Conservation (phyloP, 2,888 invertebrate genomes). For the Eupithecia vulgata region DNA sequence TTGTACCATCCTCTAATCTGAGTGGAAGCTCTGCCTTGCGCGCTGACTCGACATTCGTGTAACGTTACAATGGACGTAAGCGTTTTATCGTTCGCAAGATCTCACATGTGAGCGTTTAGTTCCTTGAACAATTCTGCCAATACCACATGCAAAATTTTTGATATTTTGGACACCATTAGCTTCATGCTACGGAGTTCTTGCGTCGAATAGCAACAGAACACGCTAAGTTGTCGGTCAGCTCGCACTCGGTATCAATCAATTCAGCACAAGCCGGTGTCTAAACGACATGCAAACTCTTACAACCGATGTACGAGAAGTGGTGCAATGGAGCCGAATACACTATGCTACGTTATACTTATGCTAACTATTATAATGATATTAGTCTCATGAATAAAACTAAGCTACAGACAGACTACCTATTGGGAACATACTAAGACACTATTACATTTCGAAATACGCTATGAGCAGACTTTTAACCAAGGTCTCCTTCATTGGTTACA, state of each 20-base stretch:
- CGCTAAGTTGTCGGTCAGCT: slow-evolving; percentile 20
- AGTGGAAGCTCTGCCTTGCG: slow-evolving; percentile 24
- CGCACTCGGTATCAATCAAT: slow-evolving; percentile 13
- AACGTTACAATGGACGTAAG: slow-evolving; percentile 24
- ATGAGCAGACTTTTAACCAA: slow-evolving; percentile 25
- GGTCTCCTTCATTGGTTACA: slow-evolving; percentile 33
- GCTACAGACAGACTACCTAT: slow-evolving; percentile 30
- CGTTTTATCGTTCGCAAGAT: slow-evolving; percentile 7
- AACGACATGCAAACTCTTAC: slow-evolving; percentile 61
- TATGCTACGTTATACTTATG: slow-evolving; percentile 56
- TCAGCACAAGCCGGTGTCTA: slow-evolving; percentile 25
- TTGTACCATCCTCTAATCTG: slow-evolving; percentile 26
- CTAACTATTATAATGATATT: slow-evolving; percentile 31
- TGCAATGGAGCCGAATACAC: slow-evolving; percentile 77
- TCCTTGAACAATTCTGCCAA: background rate
- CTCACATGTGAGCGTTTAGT: background rate
- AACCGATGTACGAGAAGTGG: slow-evolving; percentile 72
- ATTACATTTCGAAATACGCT: slow-evolving; percentile 8
- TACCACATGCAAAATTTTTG: slow-evolving; percentile 12
- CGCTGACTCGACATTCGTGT: slow-evolving; percentile 26
- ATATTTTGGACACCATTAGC: slow-evolving; percentile 15
- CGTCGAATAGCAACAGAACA: slow-evolving; percentile 29
- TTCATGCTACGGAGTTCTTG: slow-evolving; percentile 12
- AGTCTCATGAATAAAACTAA: slow-evolving; percentile 26
- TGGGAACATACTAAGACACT: slow-evolving; percentile 1